These are phyloP conservation scores for Thereva unica DNA, from an alignment of 2,888 invertebrate genomes.

Conservation along the genomic window DNA sequence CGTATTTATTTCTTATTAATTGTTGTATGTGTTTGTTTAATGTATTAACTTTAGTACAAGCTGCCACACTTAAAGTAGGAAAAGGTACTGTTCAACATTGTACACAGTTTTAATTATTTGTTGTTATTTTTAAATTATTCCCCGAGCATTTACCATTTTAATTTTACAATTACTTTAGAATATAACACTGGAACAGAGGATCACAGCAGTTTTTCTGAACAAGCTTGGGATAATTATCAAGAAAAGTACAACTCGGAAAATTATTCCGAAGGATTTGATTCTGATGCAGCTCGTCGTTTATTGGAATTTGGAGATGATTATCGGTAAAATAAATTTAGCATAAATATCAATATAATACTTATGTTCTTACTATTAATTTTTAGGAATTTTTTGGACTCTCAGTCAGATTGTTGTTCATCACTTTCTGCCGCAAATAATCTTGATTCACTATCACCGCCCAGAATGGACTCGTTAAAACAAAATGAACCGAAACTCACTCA, in stretches of 20 bases:
- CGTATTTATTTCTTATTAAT: slow-evolving; percentile 37
- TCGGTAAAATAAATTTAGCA: slow-evolving; percentile 56
- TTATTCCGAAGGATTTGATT: slow-evolving; percentile 84
- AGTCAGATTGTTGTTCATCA: slow-evolving; percentile 84
- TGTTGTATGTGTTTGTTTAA: slow-evolving; percentile 12
- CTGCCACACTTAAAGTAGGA: slow-evolving; percentile 54
- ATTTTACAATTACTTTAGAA: slow-evolving; percentile 53
- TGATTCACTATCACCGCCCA: slow-evolving; percentile 60
- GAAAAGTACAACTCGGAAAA: slow-evolving; percentile 91
- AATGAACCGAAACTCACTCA: slow-evolving; percentile 54
- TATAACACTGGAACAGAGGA: slow-evolving; percentile 70
- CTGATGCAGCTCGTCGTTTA: slow-evolving; percentile 79
- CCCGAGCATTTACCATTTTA: neutral
- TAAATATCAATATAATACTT: neutral
- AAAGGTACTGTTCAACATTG: slow-evolving; percentile 44
- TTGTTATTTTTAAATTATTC: neutral
- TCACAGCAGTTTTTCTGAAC: slow-evolving; percentile 84
- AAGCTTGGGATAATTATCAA: slow-evolving; percentile 96
- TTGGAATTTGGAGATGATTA: slow-evolving; percentile 91
- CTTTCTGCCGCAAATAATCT: slow-evolving; percentile 68
- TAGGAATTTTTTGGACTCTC: slow-evolving; percentile 80
- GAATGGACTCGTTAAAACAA: slow-evolving; percentile 56
- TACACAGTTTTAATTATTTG: neutral
- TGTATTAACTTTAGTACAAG: slow-evolving; percentile 50
- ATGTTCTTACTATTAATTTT: slow-evolving; percentile 19